A percentile compares a stretch with the other conserved stretches of the same genome.
These are phyloP conservation scores for Diarsia mendica DNA, from an alignment of 2,888 invertebrate genomes.

Conservation along the genomic window DNA sequence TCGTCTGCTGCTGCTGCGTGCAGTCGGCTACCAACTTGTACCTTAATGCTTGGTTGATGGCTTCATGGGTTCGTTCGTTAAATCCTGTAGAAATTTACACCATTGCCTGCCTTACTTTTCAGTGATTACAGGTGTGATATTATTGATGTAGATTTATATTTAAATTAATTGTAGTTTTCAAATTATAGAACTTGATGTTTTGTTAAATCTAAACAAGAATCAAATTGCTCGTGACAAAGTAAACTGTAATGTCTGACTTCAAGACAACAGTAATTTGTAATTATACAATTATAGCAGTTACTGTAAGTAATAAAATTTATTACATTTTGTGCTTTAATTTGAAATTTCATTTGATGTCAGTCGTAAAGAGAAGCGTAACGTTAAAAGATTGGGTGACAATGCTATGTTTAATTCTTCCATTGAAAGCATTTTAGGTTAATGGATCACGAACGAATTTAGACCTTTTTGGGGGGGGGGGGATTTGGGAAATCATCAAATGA, in stretches of 20 bases:
- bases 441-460: no score
- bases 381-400: conserved; percentile 23
- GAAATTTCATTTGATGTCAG: conserved; percentile 28
- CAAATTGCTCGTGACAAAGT: neutral
- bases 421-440: neutral
- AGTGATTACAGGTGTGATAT: neutral
- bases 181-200: no score
- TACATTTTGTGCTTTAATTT: conserved; percentile 28
- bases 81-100: no score
- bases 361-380: conserved; percentile 26
- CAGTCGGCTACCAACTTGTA: no score
- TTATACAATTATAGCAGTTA: conserved; percentile 14
- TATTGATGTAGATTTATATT: no score
- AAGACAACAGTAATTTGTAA: conserved; percentile 3
- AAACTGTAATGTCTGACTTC: neutral
- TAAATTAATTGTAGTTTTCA: no score
- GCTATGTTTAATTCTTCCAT: conserved; percentile 7
- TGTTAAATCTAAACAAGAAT: neutral
- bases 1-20: no score
- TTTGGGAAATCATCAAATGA: no score
- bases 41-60: no score
- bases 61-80: no score
- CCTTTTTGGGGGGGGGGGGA: neutral
- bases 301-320: conserved; percentile 25
- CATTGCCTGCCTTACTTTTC: neutral